Percentiles rank a stretch among this genome's conserved stretches.
Evolutionary conservation across 1,140 invertebrate genomes (phyloP).

Genomic region (Meloidogyne hapla): DNA sequence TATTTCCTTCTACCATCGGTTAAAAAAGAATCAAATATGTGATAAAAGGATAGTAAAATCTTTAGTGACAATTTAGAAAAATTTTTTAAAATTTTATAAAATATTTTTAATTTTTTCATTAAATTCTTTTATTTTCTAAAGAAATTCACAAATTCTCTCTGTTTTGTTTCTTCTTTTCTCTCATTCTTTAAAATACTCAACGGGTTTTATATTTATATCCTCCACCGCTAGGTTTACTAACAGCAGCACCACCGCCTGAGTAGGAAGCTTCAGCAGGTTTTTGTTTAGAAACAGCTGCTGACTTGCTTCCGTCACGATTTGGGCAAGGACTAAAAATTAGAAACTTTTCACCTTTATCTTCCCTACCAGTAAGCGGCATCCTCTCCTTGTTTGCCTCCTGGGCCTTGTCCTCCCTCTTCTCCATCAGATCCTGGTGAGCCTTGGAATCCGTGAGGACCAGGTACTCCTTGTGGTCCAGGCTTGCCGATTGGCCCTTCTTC

Average conservation of each 20-base stretch:
- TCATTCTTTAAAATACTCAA: no score
- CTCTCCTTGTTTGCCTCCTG: conserved; percentile 12
- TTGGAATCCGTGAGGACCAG: conserved; percentile 41
- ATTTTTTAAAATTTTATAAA: no score
- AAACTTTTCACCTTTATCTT: no score
- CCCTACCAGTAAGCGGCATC: conserved; percentile 31
- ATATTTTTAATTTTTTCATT: no score
- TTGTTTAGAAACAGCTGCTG: not conserved
- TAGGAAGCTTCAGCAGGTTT: not conserved
- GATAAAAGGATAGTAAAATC: not conserved
- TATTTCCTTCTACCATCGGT: conserved; percentile 34
- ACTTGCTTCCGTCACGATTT: conserved; percentile 23
- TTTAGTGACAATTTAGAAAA: not conserved
- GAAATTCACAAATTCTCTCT: no score
- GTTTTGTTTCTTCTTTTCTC: no score
- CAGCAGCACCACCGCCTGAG: not conserved
- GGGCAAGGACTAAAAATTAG: conserved; percentile 18
- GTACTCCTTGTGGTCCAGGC: conserved; percentile 30
- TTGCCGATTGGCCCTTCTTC: conserved; percentile 40
- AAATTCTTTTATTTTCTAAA: no score
- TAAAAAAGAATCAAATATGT: not conserved
- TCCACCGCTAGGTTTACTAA: not conserved
- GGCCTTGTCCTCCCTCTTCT: conserved; percentile 39
- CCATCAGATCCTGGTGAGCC: conserved; percentile 47
- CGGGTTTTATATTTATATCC: not conserved